Percentiles rank a stretch among this genome's conserved stretches.
Conservation (phyloP, 2,113 vertebrate genomes). For the Hydrochoerus hydrochaeris region DNA sequence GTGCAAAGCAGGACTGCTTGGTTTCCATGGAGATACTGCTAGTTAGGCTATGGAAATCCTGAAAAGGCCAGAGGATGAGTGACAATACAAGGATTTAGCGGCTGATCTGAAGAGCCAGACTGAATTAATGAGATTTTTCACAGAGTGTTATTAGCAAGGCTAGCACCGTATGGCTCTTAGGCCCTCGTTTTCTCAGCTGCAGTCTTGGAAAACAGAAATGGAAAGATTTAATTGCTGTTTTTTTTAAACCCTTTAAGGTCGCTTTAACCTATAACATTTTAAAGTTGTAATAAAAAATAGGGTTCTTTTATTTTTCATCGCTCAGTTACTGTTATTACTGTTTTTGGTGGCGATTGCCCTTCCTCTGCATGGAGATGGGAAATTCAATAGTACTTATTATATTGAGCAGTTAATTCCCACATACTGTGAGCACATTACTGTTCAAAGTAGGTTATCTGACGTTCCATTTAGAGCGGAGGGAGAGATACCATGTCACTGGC, state of each 20-base stretch:
- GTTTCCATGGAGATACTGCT: conserved; percentile 98
- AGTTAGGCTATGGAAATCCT: conserved; percentile 95
- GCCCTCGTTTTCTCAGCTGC: conserved; percentile 86
- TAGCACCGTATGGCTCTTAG: conserved; percentile 87
- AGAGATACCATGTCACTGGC: conserved; percentile 79
- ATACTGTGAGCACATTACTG: conserved; percentile 89
- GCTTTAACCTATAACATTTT: conserved; percentile 88
- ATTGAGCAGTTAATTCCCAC: conserved; percentile 89
- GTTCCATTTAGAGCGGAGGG: conserved; percentile 85
- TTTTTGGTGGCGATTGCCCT: conserved; percentile 83
- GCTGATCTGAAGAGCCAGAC: conserved; percentile 95
- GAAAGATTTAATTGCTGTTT: conserved; percentile 90
- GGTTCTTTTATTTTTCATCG: conserved; percentile 72
- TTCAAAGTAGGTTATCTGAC: conserved; percentile 88
- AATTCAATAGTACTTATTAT: conserved; percentile 89
- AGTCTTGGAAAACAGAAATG: conserved; percentile 92
- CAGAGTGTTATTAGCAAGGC: conserved; percentile 95
- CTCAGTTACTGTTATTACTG: conserved; percentile 80
- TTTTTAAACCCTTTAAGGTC: conserved; percentile 86
- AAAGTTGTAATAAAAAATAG: conserved; percentile 84
- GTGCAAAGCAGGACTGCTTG: conserved; percentile 94
- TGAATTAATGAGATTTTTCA: conserved; percentile 99
- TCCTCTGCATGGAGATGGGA: conserved; percentile 83
- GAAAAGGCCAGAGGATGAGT: conserved; percentile 96
- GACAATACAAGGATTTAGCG: conserved; percentile 98